These are phyloP conservation scores for Crematogaster levior DNA, from an alignment of 2,888 invertebrate genomes.

Conservation along the genomic window DNA sequence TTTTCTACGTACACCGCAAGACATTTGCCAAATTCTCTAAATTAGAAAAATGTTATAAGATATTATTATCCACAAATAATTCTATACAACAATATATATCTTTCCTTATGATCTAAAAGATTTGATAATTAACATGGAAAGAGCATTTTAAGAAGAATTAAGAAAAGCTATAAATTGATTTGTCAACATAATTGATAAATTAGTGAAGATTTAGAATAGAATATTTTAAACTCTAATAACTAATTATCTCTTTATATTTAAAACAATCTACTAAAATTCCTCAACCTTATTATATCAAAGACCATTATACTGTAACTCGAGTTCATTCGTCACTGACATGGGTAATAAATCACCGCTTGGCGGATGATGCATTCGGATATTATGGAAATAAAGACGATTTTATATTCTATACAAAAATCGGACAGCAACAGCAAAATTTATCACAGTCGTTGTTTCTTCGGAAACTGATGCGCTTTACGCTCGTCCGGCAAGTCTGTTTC, in stretches of 20 bases:
- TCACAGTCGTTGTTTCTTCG: constrained; percentile 20
- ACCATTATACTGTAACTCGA: constrained; percentile 8
- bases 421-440: constrained; percentile 52
- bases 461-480: constrained; percentile 36
- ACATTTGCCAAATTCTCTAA: not conserved
- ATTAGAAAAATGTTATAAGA: not conserved
- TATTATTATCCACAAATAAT: not conserved
- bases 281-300: constrained; percentile 4
- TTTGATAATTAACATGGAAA: not conserved
- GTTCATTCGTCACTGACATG: constrained; percentile 25
- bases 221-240: not conserved
- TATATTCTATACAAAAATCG: constrained; percentile 42
- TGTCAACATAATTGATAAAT: not conserved
- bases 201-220: not conserved
- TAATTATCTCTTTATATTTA: not conserved
- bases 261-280: not conserved
- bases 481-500: constrained; percentile 47
- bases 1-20: not conserved
- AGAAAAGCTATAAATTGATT: not conserved
- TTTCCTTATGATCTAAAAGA: no score
- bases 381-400: constrained; percentile 34
- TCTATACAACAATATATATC: not conserved
- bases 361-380: constrained; percentile 11
- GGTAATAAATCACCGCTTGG: constrained; percentile 13
- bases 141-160: not conserved